Evolutionary conservation across 2,888 invertebrate species (phyloP), one percentile per base, ranked within the genome.

Genomic region (Keiferia lycopersicella): DNA sequence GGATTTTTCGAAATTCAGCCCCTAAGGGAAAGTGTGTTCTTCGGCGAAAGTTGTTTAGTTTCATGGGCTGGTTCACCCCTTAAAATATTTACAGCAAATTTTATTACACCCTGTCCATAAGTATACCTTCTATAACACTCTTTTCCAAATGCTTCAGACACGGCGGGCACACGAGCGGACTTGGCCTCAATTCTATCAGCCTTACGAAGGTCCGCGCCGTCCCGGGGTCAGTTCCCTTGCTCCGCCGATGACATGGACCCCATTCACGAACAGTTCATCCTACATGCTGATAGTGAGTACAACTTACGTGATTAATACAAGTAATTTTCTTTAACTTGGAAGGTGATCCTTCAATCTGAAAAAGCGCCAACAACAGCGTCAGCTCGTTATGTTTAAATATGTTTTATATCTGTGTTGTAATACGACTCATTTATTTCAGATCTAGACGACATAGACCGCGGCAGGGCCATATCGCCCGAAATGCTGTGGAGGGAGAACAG

Each of bases 401-500:
- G 34, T 34, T 10, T 34, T 34, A 10, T 34, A 34, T 34, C 34
- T 8, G 34, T 1, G 10, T 34, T 34, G 30, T 34, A 34, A 34
- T 34, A 1, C 10, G 8, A 8, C 6, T 34, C 34, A 10, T 34
- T 10, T 7, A 34, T 34, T 34, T 1, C n/a, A 92, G 93, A 79
- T 76, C 81, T 94, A 0, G 93, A 92, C 66, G 93, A 94, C 75
- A 90, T 94, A 72, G 87, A 92, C 4, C 91, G 92, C 0, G 90
- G 90, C 1, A 78, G 81, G 10, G 92, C 92, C 0, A 84, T 94
- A 26, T 76, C 76, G 0, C 76, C 84, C 0, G 93, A 93, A 74
- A 75, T 93, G 64, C 81, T 97, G 63, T 97, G 97, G 97, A 94
- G 95, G 0, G 97, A 97, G 82, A 95, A 95, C n/a, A 94, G 96